Evolutionary conservation across 2,113 vertebrate species (phyloP).

Genomic region (Acanthisitta chloris): DNA sequence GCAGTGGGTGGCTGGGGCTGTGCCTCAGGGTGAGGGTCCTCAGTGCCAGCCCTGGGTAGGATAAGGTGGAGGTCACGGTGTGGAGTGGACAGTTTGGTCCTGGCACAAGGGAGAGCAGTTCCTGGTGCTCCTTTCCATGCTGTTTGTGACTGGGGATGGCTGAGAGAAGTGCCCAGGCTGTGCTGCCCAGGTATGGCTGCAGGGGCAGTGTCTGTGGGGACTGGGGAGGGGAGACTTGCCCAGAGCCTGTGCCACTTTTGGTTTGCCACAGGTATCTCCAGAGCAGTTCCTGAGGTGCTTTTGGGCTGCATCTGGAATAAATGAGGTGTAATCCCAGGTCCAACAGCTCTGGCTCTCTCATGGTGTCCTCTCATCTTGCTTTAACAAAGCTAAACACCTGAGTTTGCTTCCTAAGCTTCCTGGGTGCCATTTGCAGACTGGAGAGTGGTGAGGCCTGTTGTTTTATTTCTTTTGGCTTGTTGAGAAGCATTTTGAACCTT

Average conservation of each 20-base stretch:
- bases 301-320: neutral
- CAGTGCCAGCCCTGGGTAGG: fast-evolving
- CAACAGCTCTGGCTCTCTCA: neutral
- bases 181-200: fast-evolving
- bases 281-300: neutral
- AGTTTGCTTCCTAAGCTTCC: neutral
- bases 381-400: neutral
- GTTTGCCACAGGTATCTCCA: too few species aligned
- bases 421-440: neutral
- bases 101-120: fast-evolving
- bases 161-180: neutral
- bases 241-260: neutral
- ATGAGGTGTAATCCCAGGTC: fast-evolving
- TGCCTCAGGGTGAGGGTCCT: too few species aligned
- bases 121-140: fast-evolving
- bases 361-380: neutral
- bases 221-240: neutral
- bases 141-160: neutral
- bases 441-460: neutral
- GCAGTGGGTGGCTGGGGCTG: neutral
- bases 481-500: neutral
- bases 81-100: neutral
- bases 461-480: neutral
- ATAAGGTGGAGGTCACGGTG: fast-evolving
- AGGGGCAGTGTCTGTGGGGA: too few species aligned